Percentiles rank a stretch among this genome's conserved stretches.
Conservation (phyloP, 2,888 invertebrate species). For the Listrodromus nycthemerus region DNA sequence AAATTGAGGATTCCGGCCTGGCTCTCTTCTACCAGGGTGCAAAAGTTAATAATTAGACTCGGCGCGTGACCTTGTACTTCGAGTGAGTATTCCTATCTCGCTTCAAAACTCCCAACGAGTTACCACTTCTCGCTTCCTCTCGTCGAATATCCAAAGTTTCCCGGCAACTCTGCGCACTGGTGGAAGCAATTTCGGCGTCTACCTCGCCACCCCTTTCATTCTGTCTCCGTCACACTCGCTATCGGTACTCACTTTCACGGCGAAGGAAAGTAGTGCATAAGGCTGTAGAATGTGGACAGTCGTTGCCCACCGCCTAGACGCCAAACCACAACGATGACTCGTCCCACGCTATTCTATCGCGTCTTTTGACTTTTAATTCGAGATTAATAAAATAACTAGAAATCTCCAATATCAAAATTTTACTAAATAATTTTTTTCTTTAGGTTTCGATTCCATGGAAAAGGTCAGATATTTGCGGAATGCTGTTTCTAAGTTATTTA, state of each 20-base stretch:
- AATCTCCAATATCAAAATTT: not conserved
- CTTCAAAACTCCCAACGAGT: constrained; percentile 56
- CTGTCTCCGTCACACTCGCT: constrained; percentile 67
- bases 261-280: constrained; percentile 81
- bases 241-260: constrained; percentile 71
- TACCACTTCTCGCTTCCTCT: constrained; percentile 65
- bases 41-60: constrained; percentile 83
- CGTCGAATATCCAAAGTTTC: constrained; percentile 82
- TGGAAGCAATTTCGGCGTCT: constrained; percentile 83
- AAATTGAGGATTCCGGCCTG: constrained; percentile 55
- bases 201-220: constrained; percentile 73
- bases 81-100: constrained; percentile 72
- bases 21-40: constrained; percentile 59
- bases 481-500: not conserved
- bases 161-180: constrained; percentile 79
- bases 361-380: not conserved
- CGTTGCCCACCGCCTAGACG: constrained; percentile 32
- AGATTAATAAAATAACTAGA: constrained; percentile 1
- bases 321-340: constrained; percentile 9
- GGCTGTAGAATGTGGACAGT: constrained; percentile 76
- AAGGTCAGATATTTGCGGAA: not conserved
- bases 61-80: constrained; percentile 83
- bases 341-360: not conserved
- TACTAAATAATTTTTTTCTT: not conserved
- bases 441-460: not conserved